phyloP scores from a whole-genome alignment of 53 echinoderm and acorn worm genomes.

The Patiria pectinifera region DNA sequence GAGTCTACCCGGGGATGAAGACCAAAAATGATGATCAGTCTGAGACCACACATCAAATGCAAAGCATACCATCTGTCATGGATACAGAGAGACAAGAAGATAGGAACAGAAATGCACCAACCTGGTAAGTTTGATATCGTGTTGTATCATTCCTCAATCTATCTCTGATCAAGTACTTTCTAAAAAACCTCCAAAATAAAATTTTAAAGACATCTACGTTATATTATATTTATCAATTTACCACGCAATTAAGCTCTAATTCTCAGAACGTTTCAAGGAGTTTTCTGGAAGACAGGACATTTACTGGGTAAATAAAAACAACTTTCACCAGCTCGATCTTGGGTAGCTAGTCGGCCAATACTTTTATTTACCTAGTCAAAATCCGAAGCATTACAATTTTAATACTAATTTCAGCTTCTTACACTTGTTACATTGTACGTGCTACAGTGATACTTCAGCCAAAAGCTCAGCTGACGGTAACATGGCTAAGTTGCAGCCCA shows the following conservation, averaged over 20 bases:
- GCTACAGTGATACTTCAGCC: conserved; percentile 6
- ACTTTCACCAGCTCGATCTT: no score
- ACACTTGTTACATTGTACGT: not conserved
- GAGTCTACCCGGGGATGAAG: not conserved
- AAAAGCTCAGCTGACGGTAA: not conserved
- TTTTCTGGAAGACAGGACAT: no score
- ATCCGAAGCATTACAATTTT: no score
- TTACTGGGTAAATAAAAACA: no score
- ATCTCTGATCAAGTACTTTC: no score
- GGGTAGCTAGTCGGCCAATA: no score
- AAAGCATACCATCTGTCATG: not conserved
- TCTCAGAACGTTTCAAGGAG: no score
- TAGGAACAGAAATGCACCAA: not conserved
- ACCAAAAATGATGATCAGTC: not conserved
- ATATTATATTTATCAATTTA: no score
- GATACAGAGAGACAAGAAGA: not conserved
- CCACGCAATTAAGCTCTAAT: no score
- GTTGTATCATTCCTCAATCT: not conserved
- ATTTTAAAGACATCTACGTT: no score
- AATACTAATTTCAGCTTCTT: not conserved
- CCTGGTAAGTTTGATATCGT: not conserved
- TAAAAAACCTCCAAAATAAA: no score
- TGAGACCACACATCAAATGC: not conserved
- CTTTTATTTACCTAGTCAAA: no score
- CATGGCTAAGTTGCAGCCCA: not conserved